A percentile compares a stretch with the other conserved stretches of the same genome.
These are phyloP conservation scores for Holacanthella duospinosa DNA, from an alignment of 2,888 invertebrate species.

Conservation along the genomic window DNA sequence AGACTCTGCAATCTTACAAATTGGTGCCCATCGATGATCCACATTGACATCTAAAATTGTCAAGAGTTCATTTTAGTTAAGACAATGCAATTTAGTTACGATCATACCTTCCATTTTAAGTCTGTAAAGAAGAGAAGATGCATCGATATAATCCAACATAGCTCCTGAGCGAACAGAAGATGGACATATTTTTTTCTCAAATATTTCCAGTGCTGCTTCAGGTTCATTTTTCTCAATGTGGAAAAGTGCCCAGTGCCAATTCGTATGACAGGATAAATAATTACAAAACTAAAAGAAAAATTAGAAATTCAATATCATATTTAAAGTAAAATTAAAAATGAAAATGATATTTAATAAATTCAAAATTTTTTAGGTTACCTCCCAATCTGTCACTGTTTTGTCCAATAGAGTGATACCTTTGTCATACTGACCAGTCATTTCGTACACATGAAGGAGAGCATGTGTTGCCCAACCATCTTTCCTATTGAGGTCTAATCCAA, in stretches of 20 bases:
- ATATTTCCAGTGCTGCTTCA: conserved; percentile 9
- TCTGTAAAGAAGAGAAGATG: conserved; percentile 11
- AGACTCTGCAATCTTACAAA: conserved; percentile 5
- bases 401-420: conserved; percentile 13
- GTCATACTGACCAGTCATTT: conserved; percentile 12
- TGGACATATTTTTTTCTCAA: conserved; percentile 11
- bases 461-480: conserved; percentile 18
- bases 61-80: too few relatives aligned
- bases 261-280: conserved; percentile 14
- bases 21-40: conserved; percentile 6
- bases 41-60: neutral
- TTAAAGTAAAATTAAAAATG: neutral
- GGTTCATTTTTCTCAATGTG: conserved; percentile 14
- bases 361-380: neutral
- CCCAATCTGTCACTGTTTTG: conserved; percentile 12
- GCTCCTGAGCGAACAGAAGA: neutral
- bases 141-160: conserved; percentile 11
- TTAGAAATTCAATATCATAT: neutral
- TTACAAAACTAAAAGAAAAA: conserved; percentile 1
- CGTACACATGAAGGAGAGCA: conserved; percentile 15
- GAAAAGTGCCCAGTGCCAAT: conserved; percentile 16
- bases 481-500: conserved; percentile 13
- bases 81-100: too few relatives aligned
- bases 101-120: conserved; percentile 3
- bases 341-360: neutral